A percentile compares a stretch with the other conserved stretches of the same genome.
Conservation (phyloP, 2,797 vertebrate species). For the Tachyglossus aculeatus region DNA sequence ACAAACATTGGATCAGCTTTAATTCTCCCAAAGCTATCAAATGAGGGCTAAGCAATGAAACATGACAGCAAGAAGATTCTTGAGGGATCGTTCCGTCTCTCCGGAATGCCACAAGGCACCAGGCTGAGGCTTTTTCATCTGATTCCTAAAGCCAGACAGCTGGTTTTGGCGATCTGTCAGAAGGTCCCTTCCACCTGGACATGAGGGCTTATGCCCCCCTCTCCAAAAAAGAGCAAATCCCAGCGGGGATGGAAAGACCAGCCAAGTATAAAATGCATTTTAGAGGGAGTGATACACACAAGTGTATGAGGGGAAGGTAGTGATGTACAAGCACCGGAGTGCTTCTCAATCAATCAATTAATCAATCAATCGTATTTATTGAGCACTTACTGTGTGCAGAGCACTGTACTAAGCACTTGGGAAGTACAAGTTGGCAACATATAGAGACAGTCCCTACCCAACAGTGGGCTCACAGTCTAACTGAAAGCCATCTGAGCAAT, state of each 20-base stretch:
- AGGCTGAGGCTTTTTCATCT: not conserved
- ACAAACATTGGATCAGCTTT: not conserved
- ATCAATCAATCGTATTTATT: no score
- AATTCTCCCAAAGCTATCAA: not conserved
- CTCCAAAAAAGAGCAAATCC: not conserved
- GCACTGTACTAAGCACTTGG: no score
- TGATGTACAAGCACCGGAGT: not conserved
- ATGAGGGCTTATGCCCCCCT: not conserved
- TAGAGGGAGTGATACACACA: not conserved
- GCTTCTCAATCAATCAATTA: no score
- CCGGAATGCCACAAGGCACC: not conserved
- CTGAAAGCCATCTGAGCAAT: not conserved
- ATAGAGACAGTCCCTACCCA: no score
- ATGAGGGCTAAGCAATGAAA: not conserved
- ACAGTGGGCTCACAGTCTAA: no score
- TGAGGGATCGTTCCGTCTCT: not conserved
- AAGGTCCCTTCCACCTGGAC: not conserved
- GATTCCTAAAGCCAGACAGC: constrained; percentile 5
- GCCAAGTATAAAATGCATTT: not conserved
- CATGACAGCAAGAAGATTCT: not conserved
- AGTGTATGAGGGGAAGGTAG: not conserved
- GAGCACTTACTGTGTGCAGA: no score
- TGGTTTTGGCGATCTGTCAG: not conserved
- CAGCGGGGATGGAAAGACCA: not conserved
- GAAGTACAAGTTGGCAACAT: no score